phyloP scores from a whole-genome alignment of 1,140 invertebrate species.

The Pachypeltis micranthus region DNA sequence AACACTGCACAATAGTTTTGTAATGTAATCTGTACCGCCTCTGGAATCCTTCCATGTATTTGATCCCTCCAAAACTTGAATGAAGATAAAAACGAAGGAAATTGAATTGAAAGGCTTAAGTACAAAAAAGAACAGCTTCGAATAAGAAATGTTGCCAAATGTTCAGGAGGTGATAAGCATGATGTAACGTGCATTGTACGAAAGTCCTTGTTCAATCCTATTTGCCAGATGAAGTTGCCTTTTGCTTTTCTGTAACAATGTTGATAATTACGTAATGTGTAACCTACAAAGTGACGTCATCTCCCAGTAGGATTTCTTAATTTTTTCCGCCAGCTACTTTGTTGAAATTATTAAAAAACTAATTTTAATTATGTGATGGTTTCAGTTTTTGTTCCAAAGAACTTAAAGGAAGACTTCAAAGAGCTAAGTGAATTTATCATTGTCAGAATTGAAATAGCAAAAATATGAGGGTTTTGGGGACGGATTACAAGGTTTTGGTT shows the following conservation, averaged over 20 bases:
- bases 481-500: too few relatives aligned
- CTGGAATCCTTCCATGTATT: conserved; percentile 9
- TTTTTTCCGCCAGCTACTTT: neutral
- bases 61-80: conserved; percentile 1
- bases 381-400: too few relatives aligned
- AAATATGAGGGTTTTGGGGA: too few relatives aligned
- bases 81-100: too few relatives aligned
- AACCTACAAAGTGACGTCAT: neutral
- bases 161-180: neutral
- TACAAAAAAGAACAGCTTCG: too few relatives aligned
- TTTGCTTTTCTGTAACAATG: conserved; percentile 4
- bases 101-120: too few relatives aligned
- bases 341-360: conserved; percentile 2
- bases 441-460: too few relatives aligned
- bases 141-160: neutral
- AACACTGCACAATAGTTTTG: neutral
- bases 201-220: too few relatives aligned
- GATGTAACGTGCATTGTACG: neutral
- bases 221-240: neutral
- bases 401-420: too few relatives aligned
- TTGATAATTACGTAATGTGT: neutral
- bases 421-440: too few relatives aligned
- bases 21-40: conserved; percentile 3
- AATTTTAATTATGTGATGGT: too few relatives aligned
- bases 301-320: neutral